Conservation (phyloP, 2,113 vertebrate species). For the Podarcis raffonei region DNA sequence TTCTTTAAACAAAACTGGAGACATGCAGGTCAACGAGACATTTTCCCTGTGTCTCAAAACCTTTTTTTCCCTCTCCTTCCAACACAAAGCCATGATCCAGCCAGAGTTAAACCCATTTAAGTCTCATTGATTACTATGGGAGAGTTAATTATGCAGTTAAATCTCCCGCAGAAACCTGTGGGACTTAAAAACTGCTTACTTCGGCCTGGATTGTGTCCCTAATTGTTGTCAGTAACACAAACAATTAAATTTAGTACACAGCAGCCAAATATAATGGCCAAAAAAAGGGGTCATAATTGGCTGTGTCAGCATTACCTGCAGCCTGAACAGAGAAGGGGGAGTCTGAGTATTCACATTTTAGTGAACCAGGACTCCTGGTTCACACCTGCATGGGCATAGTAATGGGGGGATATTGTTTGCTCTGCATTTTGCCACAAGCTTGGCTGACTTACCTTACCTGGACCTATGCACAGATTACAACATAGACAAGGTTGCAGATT, state of each 20-base stretch:
- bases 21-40: not conserved
- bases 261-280: not conserved
- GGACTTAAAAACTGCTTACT: not conserved
- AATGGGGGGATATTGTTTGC: too few relatives aligned
- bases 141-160: not conserved
- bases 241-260: not conserved
- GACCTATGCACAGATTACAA: too few relatives aligned
- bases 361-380: not conserved
- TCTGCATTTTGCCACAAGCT: too few relatives aligned
- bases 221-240: not conserved
- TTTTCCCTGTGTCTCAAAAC: constrained; percentile 14
- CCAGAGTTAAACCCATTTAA: not conserved
- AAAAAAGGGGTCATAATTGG: not conserved
- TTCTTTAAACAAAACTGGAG: not conserved
- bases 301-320: not conserved
- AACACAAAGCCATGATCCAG: not conserved
- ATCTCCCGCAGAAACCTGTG: not conserved
- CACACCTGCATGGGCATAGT: not conserved
- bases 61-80: not conserved
- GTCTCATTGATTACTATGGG: not conserved
- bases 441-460: not conserved
- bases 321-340: not conserved
- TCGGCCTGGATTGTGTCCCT: not conserved
- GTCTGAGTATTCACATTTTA: not conserved
- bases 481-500: too few relatives aligned